Percentiles rank a stretch among this genome's conserved stretches.
Conservation (phyloP, 2,113 vertebrate species). For the mouse (Mus musculus) region DNA sequence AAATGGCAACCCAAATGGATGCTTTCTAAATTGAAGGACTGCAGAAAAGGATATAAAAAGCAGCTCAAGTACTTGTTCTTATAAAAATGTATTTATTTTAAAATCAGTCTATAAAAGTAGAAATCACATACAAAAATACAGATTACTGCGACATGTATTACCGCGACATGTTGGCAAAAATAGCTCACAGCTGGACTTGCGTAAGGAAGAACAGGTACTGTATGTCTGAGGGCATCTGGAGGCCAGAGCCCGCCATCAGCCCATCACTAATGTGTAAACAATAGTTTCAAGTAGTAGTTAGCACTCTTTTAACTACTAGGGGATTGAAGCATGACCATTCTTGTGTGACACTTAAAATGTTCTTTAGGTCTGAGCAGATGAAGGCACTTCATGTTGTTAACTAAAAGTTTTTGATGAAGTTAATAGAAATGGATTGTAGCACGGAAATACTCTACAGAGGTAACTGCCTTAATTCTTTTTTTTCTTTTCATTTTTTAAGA, state of each 20-base stretch:
- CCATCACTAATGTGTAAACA: slow-evolving; percentile 79
- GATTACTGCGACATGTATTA: slow-evolving; percentile 74
- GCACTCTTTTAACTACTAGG: slow-evolving; percentile 50
- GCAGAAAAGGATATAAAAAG: slow-evolving; percentile 28
- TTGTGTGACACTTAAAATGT: slow-evolving; percentile 15
- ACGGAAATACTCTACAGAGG: neutral
- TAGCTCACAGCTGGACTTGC: slow-evolving; percentile 74
- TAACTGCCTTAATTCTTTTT: slow-evolving; percentile 22
- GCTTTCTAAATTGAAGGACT: neutral
- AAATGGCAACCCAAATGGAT: neutral
- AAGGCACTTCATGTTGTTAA: slow-evolving; percentile 62
- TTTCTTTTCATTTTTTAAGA: neutral
- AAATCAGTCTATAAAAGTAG: slow-evolving; percentile 81
- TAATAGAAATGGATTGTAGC: slow-evolving; percentile 11
- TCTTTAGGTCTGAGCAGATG: slow-evolving; percentile 45
- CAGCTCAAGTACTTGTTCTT: slow-evolving; percentile 63
- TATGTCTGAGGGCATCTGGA: slow-evolving; percentile 26
- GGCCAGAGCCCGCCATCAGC: slow-evolving; percentile 21
- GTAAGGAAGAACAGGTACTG: slow-evolving; percentile 64
- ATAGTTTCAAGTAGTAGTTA: slow-evolving; percentile 78
- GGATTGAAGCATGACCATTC: slow-evolving; percentile 49
- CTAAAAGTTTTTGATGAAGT: neutral
- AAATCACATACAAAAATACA: slow-evolving; percentile 82
- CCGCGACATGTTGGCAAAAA: slow-evolving; percentile 71
- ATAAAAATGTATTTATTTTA: slow-evolving; percentile 81